phyloP scores from a whole-genome alignment of 2,888 invertebrate species.

The Cenopis cana region DNA sequence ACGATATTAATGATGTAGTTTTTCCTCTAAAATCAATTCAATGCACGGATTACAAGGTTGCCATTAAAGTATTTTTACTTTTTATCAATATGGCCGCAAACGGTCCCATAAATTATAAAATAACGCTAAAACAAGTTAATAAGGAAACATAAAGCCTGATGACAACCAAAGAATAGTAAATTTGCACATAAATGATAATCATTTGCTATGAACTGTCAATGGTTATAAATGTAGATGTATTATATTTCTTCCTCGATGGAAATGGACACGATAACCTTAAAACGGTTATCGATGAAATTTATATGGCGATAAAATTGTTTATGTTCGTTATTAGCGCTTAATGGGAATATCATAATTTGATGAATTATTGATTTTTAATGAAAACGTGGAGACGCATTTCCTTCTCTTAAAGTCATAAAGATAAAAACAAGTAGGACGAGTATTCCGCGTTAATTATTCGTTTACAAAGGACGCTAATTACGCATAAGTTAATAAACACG shows the following conservation, averaged over 20 bases:
- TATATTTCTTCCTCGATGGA: slow-evolving; percentile 49
- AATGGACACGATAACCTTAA: slow-evolving; percentile 49
- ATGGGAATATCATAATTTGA: slow-evolving; percentile 44
- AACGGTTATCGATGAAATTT: slow-evolving; percentile 57
- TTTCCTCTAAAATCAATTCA: slow-evolving; percentile 43
- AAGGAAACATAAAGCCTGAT: slow-evolving; percentile 52
- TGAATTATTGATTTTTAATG: slow-evolving; percentile 31
- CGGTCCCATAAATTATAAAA: slow-evolving; percentile 49
- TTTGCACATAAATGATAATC: slow-evolving; percentile 67
- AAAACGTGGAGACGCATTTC: slow-evolving; percentile 1
- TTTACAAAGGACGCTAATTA: slow-evolving; percentile 62
- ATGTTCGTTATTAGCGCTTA: slow-evolving; percentile 50
- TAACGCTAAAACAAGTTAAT: slow-evolving; percentile 42
- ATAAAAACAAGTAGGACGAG: slow-evolving; percentile 2
- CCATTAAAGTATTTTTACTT: slow-evolving; percentile 41
- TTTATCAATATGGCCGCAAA: slow-evolving; percentile 41
- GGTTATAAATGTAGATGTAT: slow-evolving; percentile 58
- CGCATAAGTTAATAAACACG: slow-evolving; percentile 62
- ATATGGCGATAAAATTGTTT: slow-evolving; percentile 57
- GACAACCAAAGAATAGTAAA: slow-evolving; percentile 53
- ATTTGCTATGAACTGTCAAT: slow-evolving; percentile 67
- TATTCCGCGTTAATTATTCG: slow-evolving; percentile 43
- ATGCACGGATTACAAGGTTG: slow-evolving; percentile 44
- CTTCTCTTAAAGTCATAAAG: not conserved
- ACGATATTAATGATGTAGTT: slow-evolving; percentile 43